Conservation (phyloP, 2,888 invertebrate species). For the Brenthis daphne region DNA sequence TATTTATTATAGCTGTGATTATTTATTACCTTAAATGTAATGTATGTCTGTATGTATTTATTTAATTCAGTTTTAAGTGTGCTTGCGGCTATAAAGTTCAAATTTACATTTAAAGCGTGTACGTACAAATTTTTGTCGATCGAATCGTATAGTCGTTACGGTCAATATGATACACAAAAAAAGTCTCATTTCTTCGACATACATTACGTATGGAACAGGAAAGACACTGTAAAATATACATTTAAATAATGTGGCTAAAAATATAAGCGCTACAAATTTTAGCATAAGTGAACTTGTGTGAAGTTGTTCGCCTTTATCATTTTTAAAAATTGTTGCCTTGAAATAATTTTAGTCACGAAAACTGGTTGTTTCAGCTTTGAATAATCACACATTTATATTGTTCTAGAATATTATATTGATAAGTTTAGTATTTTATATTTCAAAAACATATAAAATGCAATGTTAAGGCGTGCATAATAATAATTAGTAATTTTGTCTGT, state of each 20-base stretch:
- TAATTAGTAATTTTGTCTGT: constrained; percentile 78
- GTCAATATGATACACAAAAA: neutral
- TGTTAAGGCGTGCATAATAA: constrained; percentile 68
- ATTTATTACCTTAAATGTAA: too few species aligned
- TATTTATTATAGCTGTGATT: too few species aligned
- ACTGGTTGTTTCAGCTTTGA: constrained; percentile 75
- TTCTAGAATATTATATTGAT: constrained; percentile 68
- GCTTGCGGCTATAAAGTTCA: too few species aligned
- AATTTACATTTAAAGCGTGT: too few species aligned
- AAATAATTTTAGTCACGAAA: constrained; percentile 67
- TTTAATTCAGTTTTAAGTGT: too few species aligned
- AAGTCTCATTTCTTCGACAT: constrained; percentile 3
- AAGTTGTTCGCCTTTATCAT: constrained; percentile 62
- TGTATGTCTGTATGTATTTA: too few species aligned
- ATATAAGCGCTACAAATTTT: constrained; percentile 20
- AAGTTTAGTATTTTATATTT: constrained; percentile 77
- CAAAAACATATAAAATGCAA: constrained; percentile 66
- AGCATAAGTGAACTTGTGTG: constrained; percentile 40
- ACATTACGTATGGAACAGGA: constrained; percentile 1
- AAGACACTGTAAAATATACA: constrained; percentile 11
- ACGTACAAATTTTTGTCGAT: too few species aligned
- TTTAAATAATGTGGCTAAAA: constrained; percentile 22
- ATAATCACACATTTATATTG: constrained; percentile 66
- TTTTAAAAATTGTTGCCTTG: constrained; percentile 62
- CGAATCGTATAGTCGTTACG: too few species aligned